phyloP scores from a whole-genome alignment of 2,888 invertebrate species.

The Aphodius sticticus region DNA sequence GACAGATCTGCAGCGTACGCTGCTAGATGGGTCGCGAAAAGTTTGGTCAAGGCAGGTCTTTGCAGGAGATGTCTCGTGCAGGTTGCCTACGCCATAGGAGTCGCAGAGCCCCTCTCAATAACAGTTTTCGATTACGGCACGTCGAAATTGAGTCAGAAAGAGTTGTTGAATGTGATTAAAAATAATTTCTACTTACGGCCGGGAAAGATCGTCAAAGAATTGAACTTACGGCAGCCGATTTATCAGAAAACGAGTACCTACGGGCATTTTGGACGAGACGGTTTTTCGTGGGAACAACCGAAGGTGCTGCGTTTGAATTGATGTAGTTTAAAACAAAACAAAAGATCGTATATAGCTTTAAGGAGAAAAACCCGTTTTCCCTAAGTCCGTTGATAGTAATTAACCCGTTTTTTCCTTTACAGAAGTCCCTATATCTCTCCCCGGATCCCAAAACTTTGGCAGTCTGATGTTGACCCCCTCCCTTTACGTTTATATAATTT shows the following conservation, averaged over 20 bases:
- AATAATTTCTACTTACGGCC: conserved; percentile 98
- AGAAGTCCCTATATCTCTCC: conserved; percentile 46
- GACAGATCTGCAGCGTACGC: conserved; percentile 98
- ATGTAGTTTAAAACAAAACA: conserved; percentile 56
- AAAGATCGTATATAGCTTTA: conserved; percentile 26
- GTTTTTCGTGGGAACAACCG: conserved; percentile 97
- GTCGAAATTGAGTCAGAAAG: conserved; percentile 85
- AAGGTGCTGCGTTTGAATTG: conserved; percentile 80
- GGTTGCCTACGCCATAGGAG: conserved; percentile 97
- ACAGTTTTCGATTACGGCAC: conserved; percentile 98
- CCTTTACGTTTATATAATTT: conserved; percentile 50
- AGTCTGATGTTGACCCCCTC: conserved; percentile 9
- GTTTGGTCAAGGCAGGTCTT: conserved; percentile 91
- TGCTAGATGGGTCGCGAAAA: conserved; percentile 99
- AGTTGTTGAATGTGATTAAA: conserved; percentile 86
- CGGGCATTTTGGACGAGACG: conserved; percentile 97
- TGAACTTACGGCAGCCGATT: conserved; percentile 92
- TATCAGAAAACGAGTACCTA: conserved; percentile 98
- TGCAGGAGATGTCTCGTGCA: conserved; percentile 93
- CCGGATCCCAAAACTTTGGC: not conserved
- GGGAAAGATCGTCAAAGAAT: conserved; percentile 95
- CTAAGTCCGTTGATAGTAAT: conserved; percentile 27
- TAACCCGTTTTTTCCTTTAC: conserved; percentile 22
- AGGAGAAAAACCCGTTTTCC: conserved; percentile 11
- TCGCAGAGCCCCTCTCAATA: conserved; percentile 96